Percentiles rank a stretch among this genome's conserved stretches.
phyloP scores from a whole-genome alignment of 2,113 vertebrate species.

The Nestor notabilis region DNA sequence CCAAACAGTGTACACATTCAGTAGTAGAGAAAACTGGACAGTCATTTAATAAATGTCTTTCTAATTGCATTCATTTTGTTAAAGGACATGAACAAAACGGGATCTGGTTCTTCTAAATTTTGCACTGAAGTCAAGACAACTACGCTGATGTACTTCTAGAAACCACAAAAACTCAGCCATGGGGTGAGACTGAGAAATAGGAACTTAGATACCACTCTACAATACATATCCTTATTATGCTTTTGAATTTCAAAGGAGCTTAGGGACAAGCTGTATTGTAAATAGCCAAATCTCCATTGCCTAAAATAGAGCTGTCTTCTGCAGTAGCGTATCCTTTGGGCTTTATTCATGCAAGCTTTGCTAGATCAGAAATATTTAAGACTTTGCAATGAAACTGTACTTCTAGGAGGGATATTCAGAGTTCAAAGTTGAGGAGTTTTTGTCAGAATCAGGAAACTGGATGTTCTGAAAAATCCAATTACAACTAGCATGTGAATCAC shows the following conservation, averaged over 20 bases:
- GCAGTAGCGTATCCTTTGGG: background rate
- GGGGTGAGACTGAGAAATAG: background rate
- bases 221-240: background rate
- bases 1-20: background rate
- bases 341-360: background rate
- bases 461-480: background rate
- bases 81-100: background rate
- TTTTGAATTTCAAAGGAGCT: background rate
- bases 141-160: background rate
- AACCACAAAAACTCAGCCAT: background rate
- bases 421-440: background rate
- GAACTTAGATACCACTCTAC: background rate
- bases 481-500: background rate
- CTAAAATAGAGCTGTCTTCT: background rate
- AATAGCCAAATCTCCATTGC: background rate
- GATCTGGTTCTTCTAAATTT: background rate
- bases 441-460: background rate
- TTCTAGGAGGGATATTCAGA: background rate
- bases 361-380: background rate
- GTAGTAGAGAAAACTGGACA: background rate
- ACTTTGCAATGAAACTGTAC: background rate
- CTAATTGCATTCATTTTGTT: background rate
- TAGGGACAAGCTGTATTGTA: background rate
- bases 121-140: background rate
- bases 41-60: background rate